Evolutionary conservation across 23 tunicate genomes (phyloP).

Genomic region (Trididemnum nubilum): DNA sequence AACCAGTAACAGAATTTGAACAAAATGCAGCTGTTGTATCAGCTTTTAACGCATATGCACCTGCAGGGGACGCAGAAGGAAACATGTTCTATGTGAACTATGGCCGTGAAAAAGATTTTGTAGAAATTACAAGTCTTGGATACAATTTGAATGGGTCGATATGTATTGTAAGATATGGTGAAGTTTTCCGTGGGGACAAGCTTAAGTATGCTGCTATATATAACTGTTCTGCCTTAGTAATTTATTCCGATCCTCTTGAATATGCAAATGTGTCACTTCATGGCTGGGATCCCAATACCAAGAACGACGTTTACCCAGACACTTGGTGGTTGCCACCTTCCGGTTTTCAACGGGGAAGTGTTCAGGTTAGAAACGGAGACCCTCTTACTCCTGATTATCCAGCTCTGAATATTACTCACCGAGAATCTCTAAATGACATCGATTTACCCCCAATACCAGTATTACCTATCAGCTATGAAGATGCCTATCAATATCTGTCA

Average conservation of each 20-base stretch:
- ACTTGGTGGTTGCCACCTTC: constrained; percentile 89
- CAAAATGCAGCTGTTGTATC: constrained; percentile 39
- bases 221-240: constrained; percentile 81
- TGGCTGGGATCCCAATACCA: constrained; percentile 10
- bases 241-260: constrained; percentile 83
- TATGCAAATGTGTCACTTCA: constrained; percentile 52
- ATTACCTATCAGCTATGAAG: constrained; percentile 84
- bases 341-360: constrained; percentile 77
- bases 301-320: constrained; percentile 33
- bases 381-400: constrained; percentile 95
- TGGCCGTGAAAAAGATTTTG: constrained; percentile 84
- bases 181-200: constrained; percentile 78
- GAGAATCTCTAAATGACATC: constrained; percentile 47
- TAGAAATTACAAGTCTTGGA: constrained; percentile 10
- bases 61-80: constrained; percentile 70
- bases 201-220: constrained; percentile 62
- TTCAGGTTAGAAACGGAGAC: constrained; percentile 50
- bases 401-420: constrained; percentile 61
- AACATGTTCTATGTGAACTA: constrained; percentile 87
- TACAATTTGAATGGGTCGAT: constrained; percentile 57
- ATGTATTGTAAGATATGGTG: constrained; percentile 89
- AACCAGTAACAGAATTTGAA: constrained; percentile 43
- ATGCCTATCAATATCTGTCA: constrained; percentile 69
- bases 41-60: constrained; percentile 65
- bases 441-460: constrained; percentile 87